phyloP scores from a whole-genome alignment of 2,888 invertebrate genomes.

The Prenolepis imparis region DNA sequence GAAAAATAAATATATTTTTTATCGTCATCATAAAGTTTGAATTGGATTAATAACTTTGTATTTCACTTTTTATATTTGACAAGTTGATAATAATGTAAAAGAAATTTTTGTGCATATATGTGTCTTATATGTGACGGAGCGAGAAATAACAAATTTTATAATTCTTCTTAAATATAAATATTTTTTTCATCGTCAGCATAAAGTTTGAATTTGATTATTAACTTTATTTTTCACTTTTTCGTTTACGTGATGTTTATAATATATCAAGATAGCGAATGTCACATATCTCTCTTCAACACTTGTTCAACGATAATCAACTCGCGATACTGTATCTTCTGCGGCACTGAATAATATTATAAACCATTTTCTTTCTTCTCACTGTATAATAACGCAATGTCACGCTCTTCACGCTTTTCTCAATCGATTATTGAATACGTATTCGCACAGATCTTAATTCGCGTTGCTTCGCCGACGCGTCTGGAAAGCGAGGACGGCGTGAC shows the following conservation, averaged over 20 bases:
- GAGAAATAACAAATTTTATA: not conserved
- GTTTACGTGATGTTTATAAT: not conserved
- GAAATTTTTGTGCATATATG: not conserved
- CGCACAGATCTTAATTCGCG: not conserved
- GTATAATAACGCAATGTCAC: not conserved
- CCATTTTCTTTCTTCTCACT: not conserved
- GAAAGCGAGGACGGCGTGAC: conserved; percentile 17
- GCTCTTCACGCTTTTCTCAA: not conserved
- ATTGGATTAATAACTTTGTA: not conserved
- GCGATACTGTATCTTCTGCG: not conserved
- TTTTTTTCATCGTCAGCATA: not conserved
- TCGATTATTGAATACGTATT: not conserved
- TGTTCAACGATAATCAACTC: not conserved
- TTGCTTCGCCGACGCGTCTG: conserved; percentile 10
- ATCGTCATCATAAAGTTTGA: not conserved
- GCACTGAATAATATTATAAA: not conserved
- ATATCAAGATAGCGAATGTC: not conserved
- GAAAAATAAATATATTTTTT: not conserved
- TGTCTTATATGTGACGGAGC: not conserved
- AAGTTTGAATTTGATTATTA: not conserved
- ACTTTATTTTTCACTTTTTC: not conserved
- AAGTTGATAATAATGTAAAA: not conserved
- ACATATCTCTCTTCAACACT: not conserved
- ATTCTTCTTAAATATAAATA: not conserved
- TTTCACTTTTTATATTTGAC: not conserved